These are phyloP conservation scores for Aphidius gifuensis DNA, from an alignment of 1,140 invertebrate genomes.

Conservation along the genomic window DNA sequence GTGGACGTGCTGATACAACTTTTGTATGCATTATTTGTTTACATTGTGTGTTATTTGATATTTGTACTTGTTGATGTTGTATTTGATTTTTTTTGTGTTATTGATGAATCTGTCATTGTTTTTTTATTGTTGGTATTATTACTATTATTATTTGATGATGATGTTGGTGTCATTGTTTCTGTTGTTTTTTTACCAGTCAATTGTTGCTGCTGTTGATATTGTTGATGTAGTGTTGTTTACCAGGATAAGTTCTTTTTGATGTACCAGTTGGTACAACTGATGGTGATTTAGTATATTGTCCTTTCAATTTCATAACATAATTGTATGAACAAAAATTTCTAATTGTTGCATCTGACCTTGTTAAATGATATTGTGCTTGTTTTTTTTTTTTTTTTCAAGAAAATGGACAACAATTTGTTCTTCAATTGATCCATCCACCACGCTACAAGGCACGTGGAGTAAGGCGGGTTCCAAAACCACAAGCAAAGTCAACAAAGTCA, in stretches of 20 bases:
- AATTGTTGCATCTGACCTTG: slow-evolving; percentile 89
- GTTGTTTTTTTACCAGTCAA: slow-evolving; percentile 18
- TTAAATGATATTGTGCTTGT: slow-evolving; percentile 83
- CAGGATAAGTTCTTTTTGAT: slow-evolving; percentile 45
- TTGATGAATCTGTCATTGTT: slow-evolving; percentile 50
- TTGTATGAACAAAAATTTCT: slow-evolving; percentile 86
- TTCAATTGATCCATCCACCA: too few species aligned
- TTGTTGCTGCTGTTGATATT: too few species aligned
- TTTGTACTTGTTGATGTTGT: slow-evolving; percentile 48
- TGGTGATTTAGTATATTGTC: slow-evolving; percentile 64
- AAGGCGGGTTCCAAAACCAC: too few species aligned
- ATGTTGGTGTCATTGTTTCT: slow-evolving; percentile 13
- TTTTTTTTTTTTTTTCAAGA: too few species aligned
- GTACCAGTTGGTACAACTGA: slow-evolving; percentile 57
- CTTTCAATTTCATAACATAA: slow-evolving; percentile 84
- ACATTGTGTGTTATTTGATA: slow-evolving; percentile 76
- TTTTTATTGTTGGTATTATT: slow-evolving; percentile 36
- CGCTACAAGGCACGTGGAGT: too few species aligned
- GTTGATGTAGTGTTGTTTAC: too few species aligned
- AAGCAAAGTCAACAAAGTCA: too few species aligned
- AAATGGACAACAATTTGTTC: too few species aligned
- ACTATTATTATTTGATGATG: slow-evolving; percentile 20
- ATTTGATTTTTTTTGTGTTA: slow-evolving; percentile 27
- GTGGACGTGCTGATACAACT: slow-evolving; percentile 69
- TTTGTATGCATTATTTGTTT: slow-evolving; percentile 73